Evolutionary conservation across 1,140 invertebrate genomes (phyloP).

Genomic region (Bilobella aurantiaca): DNA sequence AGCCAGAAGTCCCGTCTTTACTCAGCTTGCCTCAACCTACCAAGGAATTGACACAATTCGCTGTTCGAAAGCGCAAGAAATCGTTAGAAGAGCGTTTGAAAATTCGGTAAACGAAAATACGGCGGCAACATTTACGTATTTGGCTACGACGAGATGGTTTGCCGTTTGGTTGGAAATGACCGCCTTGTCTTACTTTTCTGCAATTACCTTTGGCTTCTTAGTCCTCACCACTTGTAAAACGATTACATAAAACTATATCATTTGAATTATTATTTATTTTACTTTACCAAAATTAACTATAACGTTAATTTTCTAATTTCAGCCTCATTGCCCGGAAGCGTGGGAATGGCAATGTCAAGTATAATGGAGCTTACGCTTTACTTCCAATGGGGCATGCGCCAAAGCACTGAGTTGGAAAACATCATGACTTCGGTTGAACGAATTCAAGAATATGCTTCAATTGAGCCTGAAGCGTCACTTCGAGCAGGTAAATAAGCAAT

Average conservation of each 20-base stretch:
- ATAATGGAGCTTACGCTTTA: conserved; percentile 69
- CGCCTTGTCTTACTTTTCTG: conserved; percentile 16
- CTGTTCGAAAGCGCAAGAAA: conserved; percentile 62
- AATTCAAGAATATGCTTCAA: conserved; percentile 61
- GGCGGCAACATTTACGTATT: conserved; percentile 53
- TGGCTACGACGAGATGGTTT: conserved; percentile 45
- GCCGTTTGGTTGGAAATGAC: conserved; percentile 21
- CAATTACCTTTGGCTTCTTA: conserved; percentile 18
- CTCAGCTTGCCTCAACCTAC: conserved; percentile 74
- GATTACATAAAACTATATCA: too few relatives aligned
- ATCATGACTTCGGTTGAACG: conserved; percentile 80
- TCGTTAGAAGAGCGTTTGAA: conserved; percentile 68
- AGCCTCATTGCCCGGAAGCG: conserved; percentile 44
- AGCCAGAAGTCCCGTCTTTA: conserved; percentile 70
- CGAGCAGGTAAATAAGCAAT: conserved; percentile 43
- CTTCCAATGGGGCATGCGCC: conserved; percentile 74
- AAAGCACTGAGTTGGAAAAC: conserved; percentile 69
- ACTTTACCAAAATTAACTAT: not conserved
- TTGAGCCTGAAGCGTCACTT: conserved; percentile 49
- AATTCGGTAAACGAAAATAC: conserved; percentile 48
- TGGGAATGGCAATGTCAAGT: conserved; percentile 71
- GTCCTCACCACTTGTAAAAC: conserved; percentile 13
- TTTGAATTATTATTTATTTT: not conserved
- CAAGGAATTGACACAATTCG: conserved; percentile 81
- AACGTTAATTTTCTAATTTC: not conserved